Percentiles rank a stretch among this genome's conserved stretches.
These are phyloP conservation scores for Triops longicaudatus DNA, from an alignment of 1,140 invertebrate species.

Conservation along the genomic window DNA sequence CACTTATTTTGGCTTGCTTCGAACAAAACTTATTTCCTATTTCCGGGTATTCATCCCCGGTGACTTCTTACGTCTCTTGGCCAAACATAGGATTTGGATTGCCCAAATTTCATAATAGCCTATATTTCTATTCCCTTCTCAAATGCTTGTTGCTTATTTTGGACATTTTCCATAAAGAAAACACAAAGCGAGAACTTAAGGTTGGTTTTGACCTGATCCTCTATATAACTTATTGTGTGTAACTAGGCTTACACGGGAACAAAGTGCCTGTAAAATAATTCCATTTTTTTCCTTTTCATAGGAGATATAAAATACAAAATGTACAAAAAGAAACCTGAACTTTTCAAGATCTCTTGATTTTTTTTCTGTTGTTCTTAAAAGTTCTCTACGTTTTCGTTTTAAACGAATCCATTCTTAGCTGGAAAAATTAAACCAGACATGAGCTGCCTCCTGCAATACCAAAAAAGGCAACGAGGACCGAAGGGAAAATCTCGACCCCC, in stretches of 20 bases:
- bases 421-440: not conserved
- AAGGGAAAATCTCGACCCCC: not conserved
- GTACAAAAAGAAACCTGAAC: constrained; percentile 21
- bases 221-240: constrained; percentile 13
- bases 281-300: not conserved
- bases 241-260: constrained; percentile 14
- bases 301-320: constrained; percentile 20
- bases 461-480: not conserved
- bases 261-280: constrained; percentile 15
- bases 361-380: constrained; percentile 17
- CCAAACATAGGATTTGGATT: not conserved
- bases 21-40: not conserved
- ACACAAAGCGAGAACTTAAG: not conserved
- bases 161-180: constrained; percentile 13
- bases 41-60: not conserved
- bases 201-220: not conserved
- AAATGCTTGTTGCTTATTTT: constrained; percentile 19
- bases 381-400: constrained; percentile 6
- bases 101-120: constrained; percentile 1
- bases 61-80: not conserved
- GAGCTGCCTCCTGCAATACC: not conserved
- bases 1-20: constrained; percentile 15
- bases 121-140: constrained; percentile 8
- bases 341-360: constrained; percentile 15
- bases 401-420: constrained; percentile 18